Conservation (phyloP, 2,888 invertebrate genomes). For the Bombylius discolor region DNA sequence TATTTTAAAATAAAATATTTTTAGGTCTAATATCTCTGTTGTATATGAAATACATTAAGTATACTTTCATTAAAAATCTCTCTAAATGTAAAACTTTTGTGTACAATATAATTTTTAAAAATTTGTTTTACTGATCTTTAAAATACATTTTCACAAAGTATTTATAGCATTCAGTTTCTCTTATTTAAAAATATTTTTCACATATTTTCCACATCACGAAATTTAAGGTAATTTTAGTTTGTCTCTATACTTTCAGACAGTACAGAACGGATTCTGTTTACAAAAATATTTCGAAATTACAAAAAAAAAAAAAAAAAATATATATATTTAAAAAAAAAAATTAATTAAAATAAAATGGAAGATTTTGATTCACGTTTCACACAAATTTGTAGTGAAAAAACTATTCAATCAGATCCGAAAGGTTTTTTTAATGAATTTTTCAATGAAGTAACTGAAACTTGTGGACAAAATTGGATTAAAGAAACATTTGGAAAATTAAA, state of each 20-base stretch:
- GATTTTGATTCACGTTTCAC: constrained; percentile 42
- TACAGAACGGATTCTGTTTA: neutral
- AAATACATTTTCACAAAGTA: too few species aligned
- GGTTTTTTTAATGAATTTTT: constrained; percentile 62
- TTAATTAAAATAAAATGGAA: constrained; percentile 25
- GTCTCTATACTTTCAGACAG: neutral
- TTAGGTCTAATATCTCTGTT: too few species aligned
- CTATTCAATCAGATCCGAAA: constrained; percentile 57
- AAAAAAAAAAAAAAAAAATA: neutral
- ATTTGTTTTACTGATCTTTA: too few species aligned
- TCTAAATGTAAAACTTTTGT: too few species aligned
- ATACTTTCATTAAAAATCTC: too few species aligned
- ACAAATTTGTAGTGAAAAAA: constrained; percentile 56
- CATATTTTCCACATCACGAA: neutral
- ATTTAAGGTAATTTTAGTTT: neutral
- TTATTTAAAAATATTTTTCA: too few species aligned
- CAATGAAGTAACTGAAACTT: constrained; percentile 40
- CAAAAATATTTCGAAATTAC: neutral
- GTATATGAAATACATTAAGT: too few species aligned
- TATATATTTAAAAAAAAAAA: constrained; percentile 6
- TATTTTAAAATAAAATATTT: too few species aligned
- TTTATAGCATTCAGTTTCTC: too few species aligned
- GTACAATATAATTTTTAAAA: too few species aligned
- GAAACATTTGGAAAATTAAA: constrained; percentile 45
- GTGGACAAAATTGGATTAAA: constrained; percentile 45